Conservation (phyloP, 2,113 vertebrate genomes). For the Corvus moneduloides region DNA sequence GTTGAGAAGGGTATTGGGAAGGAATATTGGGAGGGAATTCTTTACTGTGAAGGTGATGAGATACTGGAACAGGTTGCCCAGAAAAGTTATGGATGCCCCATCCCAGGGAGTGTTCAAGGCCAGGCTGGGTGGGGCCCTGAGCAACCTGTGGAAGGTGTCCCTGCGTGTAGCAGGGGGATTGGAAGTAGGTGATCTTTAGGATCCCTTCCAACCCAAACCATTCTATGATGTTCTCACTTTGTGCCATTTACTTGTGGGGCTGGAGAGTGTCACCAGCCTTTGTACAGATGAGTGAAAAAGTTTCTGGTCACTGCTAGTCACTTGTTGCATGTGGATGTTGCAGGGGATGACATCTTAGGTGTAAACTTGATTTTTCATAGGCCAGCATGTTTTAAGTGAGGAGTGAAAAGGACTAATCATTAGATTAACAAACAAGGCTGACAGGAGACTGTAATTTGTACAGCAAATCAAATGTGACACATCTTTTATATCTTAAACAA, state of each 20-base stretch:
- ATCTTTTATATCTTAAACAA: not conserved
- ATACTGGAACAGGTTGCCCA: not conserved
- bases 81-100: not conserved
- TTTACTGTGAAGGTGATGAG: not conserved
- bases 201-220: not conserved
- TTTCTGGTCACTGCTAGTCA: fast-evolving
- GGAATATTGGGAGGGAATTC: not conserved
- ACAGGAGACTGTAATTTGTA: not conserved
- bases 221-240: not conserved
- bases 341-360: fast-evolving
- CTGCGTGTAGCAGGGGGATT: not conserved
- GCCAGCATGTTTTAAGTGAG: no score
- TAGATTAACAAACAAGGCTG: not conserved
- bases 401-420: fast-evolving
- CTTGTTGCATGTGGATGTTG: not conserved
- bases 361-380: not conserved
- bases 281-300: fast-evolving
- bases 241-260: no score
- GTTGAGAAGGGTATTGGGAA: no score
- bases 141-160: not conserved
- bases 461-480: not conserved
- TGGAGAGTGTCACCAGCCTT: not conserved
- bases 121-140: not conserved
- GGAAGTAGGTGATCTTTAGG: not conserved
- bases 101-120: not conserved